A percentile compares a stretch with the other conserved stretches of the same genome.
Conservation (phyloP, 2,797 vertebrate species). For the Xenopus petersii region DNA sequence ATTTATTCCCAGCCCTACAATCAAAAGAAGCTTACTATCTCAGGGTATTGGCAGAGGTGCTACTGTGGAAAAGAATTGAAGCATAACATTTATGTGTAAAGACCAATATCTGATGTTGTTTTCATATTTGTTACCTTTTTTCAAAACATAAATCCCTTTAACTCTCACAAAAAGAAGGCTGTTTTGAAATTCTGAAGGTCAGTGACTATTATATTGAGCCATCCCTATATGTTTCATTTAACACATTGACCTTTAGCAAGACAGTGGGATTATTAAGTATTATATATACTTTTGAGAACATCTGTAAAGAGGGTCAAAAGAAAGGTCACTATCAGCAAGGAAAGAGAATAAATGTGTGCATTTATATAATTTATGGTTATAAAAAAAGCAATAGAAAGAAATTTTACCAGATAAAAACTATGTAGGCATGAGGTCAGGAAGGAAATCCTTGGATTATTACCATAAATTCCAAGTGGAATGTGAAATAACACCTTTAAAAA, state of each 20-base stretch:
- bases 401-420: constrained; percentile 15
- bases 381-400: constrained; percentile 12
- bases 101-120: too few relatives aligned
- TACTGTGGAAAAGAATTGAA: too few relatives aligned
- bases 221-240: constrained; percentile 21
- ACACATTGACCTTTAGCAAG: constrained; percentile 23
- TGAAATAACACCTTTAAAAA: too few relatives aligned
- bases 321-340: constrained; percentile 18
- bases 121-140: too few relatives aligned
- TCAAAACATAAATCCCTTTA: too few relatives aligned
- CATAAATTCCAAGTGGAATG: not conserved
- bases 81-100: too few relatives aligned
- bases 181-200: constrained; percentile 27
- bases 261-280: constrained; percentile 23
- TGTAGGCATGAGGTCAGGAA: not conserved
- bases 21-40: too few relatives aligned
- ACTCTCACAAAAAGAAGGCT: too few relatives aligned
- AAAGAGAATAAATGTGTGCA: constrained; percentile 18
- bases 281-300: constrained; percentile 36
- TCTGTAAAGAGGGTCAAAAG: constrained; percentile 24
- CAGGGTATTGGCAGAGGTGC: too few relatives aligned
- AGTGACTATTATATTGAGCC: constrained; percentile 6
- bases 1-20: too few relatives aligned
- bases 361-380: constrained; percentile 14
- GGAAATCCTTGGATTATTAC: constrained; percentile 1